Evolutionary conservation across 1,140 invertebrate species (phyloP).

Genomic region (Lordiphosa collinella): DNA sequence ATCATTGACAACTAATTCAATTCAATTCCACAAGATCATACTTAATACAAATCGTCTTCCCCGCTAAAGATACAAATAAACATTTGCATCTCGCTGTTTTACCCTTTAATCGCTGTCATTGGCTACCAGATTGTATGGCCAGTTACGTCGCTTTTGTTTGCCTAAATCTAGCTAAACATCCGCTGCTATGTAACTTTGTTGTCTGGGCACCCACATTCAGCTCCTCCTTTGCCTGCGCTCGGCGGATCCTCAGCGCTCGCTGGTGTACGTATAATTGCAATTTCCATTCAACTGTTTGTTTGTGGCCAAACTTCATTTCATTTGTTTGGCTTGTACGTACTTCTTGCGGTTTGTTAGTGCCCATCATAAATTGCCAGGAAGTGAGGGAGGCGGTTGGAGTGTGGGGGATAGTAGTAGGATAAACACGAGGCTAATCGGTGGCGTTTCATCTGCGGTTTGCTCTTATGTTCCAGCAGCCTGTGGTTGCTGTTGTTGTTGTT

Average conservation of each 20-base stretch:
- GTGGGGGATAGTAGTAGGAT: constrained; percentile 9
- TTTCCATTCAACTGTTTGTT: constrained; percentile 72
- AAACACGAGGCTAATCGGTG: constrained; percentile 57
- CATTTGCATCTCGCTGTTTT: constrained; percentile 2
- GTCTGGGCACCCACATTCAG: constrained; percentile 29
- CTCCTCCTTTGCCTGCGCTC: not conserved
- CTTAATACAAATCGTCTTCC: too few species aligned
- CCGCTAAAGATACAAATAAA: not conserved
- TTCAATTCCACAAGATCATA: too few species aligned
- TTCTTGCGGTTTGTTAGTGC: constrained; percentile 62
- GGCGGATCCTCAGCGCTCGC: constrained; percentile 10
- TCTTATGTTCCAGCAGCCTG: constrained; percentile 12
- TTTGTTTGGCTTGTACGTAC: constrained; percentile 39
- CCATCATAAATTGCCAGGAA: constrained; percentile 63
- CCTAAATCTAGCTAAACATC: constrained; percentile 34
- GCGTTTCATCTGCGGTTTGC: constrained; percentile 59
- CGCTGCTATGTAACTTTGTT: constrained; percentile 2
- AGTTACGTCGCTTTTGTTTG: constrained; percentile 32
- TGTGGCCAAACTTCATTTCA: constrained; percentile 47
- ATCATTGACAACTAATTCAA: too few species aligned
- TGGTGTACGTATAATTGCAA: constrained; percentile 62
- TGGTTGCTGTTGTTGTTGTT: constrained; percentile 16
- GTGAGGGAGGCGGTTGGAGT: not conserved
- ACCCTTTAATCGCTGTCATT: constrained; percentile 37
- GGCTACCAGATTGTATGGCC: constrained; percentile 33